Evolutionary conservation across 2,888 invertebrate genomes (phyloP), one percentile per base, ranked within the genome.

Genomic region (Andrena marginata): DNA sequence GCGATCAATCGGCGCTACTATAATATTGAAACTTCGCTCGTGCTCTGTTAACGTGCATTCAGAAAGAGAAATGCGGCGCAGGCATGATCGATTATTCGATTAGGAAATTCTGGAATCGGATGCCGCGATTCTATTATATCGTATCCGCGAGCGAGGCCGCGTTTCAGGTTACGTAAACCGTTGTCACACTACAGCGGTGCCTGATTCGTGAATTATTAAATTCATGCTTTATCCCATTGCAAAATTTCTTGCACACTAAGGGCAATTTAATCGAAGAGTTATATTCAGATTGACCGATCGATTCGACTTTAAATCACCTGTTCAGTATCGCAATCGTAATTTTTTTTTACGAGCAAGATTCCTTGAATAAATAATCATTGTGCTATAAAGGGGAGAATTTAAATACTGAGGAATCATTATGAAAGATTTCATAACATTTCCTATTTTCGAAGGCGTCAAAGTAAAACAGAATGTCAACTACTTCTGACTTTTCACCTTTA

Each of bases 51-150:
- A 10, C 20, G 20, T 51, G 51, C 33, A 48, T 29, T 20, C 51
- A 23, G 56, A 35, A 26, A 13, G 23, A 51, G 71, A 62, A 33
- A 71, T 63, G 49, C 26, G 6, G 54, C 10, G 26, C 49, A 62
- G 31, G 23, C 31, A 64, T 70, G 64, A 80, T 81, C 80, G 74
- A 81, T 81, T 68, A 68, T 80, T 63, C 78, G 59, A 78, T 79
- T 78, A 70, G 64, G 70, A 69, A 79, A 79, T 60, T 60, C 35
- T 79, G 59, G 59, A 79, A 64, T 79, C 59, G 26, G 69, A 79
- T 64, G 70, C 70, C 70, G 31, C 70, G 78, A 69, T 70, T 70
- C 59, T 65, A 60, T 78, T 70, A 78, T 48, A 64, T 67, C 49
- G 56, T 77, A 48, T 63, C n/a, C 20, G 26, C 64, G 59, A 79